Evolutionary conservation across 2,797 vertebrate species (phyloP).

Genomic region (Eupleurogrammus muticus): DNA sequence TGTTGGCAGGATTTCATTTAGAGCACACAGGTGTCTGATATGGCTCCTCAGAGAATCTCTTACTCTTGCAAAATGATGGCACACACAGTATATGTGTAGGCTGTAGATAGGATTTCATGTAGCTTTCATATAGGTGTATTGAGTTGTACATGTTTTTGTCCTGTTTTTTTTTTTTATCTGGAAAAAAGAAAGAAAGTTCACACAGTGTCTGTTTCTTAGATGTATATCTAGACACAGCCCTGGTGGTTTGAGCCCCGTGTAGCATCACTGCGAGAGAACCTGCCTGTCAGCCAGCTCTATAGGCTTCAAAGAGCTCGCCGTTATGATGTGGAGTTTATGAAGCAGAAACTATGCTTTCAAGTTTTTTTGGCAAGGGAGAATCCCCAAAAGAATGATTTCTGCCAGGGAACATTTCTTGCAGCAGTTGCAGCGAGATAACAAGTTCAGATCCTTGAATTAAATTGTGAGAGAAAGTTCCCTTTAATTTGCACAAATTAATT

Average conservation of each 20-base stretch:
- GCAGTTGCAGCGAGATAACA: conserved; percentile 9
- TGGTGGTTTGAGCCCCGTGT: conserved; percentile 42
- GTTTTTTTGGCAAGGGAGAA: conserved; percentile 29
- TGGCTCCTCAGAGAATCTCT: not conserved
- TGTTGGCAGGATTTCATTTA: not conserved
- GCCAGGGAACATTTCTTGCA: conserved; percentile 25
- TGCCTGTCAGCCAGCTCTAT: conserved; percentile 49
- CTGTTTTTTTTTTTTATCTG: conserved; percentile 12
- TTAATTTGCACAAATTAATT: not conserved
- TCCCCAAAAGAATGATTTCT: conserved; percentile 39
- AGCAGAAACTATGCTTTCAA: conserved; percentile 58
- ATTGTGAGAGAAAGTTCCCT: not conserved
- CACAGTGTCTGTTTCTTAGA: conserved; percentile 34
- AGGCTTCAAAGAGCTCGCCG: conserved; percentile 58
- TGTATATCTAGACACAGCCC: conserved; percentile 40
- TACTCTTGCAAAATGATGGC: not conserved
- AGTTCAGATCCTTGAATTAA: conserved; percentile 8
- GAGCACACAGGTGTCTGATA: not conserved
- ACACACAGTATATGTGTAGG: not conserved
- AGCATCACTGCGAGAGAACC: conserved; percentile 43
- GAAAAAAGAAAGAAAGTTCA: conserved; percentile 20
- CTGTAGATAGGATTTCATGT: not conserved
- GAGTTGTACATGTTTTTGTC: not conserved
- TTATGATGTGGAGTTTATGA: conserved; percentile 64
- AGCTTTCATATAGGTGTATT: not conserved